Evolutionary conservation across 2,113 vertebrate species (phyloP), one percentile per base, ranked within the genome.

Genomic region (Ptilonorhynchus violaceus): DNA sequence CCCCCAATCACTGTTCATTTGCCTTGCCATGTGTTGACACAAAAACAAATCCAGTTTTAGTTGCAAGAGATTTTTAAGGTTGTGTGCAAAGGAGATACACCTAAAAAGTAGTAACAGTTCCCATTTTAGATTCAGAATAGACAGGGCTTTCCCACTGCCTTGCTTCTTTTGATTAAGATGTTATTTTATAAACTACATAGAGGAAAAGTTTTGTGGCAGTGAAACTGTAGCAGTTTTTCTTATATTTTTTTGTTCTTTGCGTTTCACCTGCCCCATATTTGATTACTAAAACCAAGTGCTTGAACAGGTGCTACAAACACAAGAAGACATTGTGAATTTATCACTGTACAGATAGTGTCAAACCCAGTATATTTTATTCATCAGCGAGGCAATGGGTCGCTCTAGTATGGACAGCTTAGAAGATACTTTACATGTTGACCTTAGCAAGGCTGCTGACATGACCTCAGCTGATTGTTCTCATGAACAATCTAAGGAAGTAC

Each of bases 341-440:
- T 35, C 35, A 4, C 7, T 52, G 13, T 23, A 17, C 23, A 52
- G 25, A 7, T 7, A 39, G 21, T 35, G 35, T 75, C 72, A 72
- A 55, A 68, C 15, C 11, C 69, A 47, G 10, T 1, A 0, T 39
- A 11, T 75, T 81, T 70, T 13, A 46, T 66, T 81, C 6, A 8
- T 60, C 0, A 0, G 2, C 0, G 0, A 39, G 21, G 37, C 11
- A 6, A 44, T 7, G 4, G 37, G 28, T 72, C 44, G 16, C 24
- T 79, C 22, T 28, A 3, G 31, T 15, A 11, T 37, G 55, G 15
- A 42, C 28, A 77, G 9, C 12, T 69, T 39, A 13, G 66, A n/a
- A 60, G n/a, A 18, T 16, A 7, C 11, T 83, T 56, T 15, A 13
- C 23, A 13, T 0, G 0, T 22, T 69, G 68, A 22, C 64, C 79